phyloP scores from a whole-genome alignment of 2,888 invertebrate species.

The Hermaeophaga mercurialis region DNA sequence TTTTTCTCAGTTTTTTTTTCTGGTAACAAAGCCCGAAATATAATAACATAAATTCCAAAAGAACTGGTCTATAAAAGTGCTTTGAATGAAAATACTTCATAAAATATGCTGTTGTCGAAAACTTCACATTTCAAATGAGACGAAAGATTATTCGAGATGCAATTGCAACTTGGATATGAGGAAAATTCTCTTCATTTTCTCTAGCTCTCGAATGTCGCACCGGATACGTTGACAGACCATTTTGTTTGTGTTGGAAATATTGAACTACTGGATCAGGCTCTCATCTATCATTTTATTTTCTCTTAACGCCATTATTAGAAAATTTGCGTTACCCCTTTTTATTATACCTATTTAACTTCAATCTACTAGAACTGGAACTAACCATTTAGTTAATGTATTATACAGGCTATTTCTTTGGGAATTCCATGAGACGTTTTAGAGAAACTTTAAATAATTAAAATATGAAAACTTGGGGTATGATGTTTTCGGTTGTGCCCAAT shows the following conservation, averaged over 20 bases:
- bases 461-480: too few species aligned
- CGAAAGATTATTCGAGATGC: constrained; percentile 23
- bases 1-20: too few species aligned
- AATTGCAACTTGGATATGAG: constrained; percentile 22
- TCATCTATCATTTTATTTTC: neutral
- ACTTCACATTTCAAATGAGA: constrained; percentile 28
- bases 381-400: too few species aligned
- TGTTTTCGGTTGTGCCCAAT: too few species aligned
- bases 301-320: neutral
- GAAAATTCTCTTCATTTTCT: constrained; percentile 14
- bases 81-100: constrained; percentile 48
- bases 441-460: too few species aligned
- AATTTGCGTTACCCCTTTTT: too few species aligned
- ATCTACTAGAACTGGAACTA: too few species aligned
- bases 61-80: constrained; percentile 11
- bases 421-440: too few species aligned
- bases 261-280: neutral
- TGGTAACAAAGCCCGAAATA: too few species aligned
- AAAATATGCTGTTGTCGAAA: constrained; percentile 40
- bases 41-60: neutral
- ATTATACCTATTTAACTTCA: too few species aligned
- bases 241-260: constrained; percentile 7
- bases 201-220: neutral
- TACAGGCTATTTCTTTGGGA: too few species aligned
- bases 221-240: constrained; percentile 9